Base-by-base conservation (phyloP, 2,113 vertebrate species). In the Illadopsis cleaveri region DNA sequence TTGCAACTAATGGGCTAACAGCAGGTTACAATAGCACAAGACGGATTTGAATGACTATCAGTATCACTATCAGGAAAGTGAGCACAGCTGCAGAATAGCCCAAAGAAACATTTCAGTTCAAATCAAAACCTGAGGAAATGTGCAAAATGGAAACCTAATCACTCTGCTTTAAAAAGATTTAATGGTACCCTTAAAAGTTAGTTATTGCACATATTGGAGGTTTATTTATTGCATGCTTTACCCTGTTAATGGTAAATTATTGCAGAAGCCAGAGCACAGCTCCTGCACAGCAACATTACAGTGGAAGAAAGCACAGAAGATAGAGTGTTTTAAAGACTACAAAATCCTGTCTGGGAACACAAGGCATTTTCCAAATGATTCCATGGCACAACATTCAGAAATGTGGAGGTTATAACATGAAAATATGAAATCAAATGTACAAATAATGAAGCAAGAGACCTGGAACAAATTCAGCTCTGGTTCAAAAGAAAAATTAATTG, bases 1-100 rank as follows among this genome's bases (percentile, higher is more conserved):
- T 98, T 98, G 96, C 98, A 98, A 98, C 98, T 98, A 98, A 99
- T 95, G 93, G 97, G 94, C 95, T 95, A 97, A 95, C 96, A 96
- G 95, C 97, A 97, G 97, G 98, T 95, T 97, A 90, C 97, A 96
- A 98, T 97, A 98, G 96, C 97, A 94, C 84, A 93, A 96, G 80
- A 96, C 33, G 40, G 65, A 80, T 97, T 94, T 97, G 90, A 97
- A 93, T 95, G 92, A 94, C 95, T 96, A 85, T 90, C 92, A 94
- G 82, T 78, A 82, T 61, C 73, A 16, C 45, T 40, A 40, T 40
- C 17, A 69, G 79, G 91, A 93, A 97, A 97, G 93, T 57, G 78
- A 86, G 91, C 92, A 84, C 97, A 97, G 96, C 95, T 96, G 95
- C 84, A 90, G 83, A 94, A 82, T 83, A 93, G 94, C 80, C 96